Evolutionary conservation across 1,140 invertebrate species (phyloP).

Genomic region (Cotesia vestalis): DNA sequence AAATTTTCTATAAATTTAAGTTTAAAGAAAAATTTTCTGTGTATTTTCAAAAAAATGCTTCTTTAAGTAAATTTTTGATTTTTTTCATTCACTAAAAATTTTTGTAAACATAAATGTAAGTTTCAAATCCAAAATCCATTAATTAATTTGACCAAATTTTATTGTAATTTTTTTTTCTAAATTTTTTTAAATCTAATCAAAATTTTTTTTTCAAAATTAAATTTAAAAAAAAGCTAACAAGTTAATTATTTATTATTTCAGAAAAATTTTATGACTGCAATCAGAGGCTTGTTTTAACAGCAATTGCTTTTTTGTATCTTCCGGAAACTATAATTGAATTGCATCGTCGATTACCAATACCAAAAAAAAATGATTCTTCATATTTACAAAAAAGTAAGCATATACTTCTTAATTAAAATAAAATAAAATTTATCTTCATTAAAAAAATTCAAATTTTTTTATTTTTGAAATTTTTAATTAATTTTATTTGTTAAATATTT

Average conservation of each 20-base stretch:
- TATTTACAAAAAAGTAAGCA: slow-evolving; percentile 43
- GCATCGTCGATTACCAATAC: slow-evolving; percentile 50
- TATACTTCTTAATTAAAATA: too few relatives aligned
- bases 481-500: neutral
- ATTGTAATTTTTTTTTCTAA: too few relatives aligned
- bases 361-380: slow-evolving; percentile 38
- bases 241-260: slow-evolving; percentile 41
- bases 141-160: too few relatives aligned
- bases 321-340: slow-evolving; percentile 54
- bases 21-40: too few relatives aligned
- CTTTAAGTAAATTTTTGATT: too few relatives aligned
- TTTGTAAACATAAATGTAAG: too few relatives aligned
- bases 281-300: slow-evolving; percentile 57
- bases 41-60: too few relatives aligned
- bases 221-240: neutral
- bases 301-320: slow-evolving; percentile 57
- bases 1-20: too few relatives aligned
- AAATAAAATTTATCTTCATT: neutral
- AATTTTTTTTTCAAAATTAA: too few relatives aligned
- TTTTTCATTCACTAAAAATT: too few relatives aligned
- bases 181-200: too few relatives aligned
- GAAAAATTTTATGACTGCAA: slow-evolving; percentile 54
- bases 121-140: too few relatives aligned
- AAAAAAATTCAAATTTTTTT: neutral
- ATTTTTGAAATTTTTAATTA: neutral